Evolutionary conservation across 2,888 invertebrate species (phyloP).

Genomic region (Lithophane ornitopus): DNA sequence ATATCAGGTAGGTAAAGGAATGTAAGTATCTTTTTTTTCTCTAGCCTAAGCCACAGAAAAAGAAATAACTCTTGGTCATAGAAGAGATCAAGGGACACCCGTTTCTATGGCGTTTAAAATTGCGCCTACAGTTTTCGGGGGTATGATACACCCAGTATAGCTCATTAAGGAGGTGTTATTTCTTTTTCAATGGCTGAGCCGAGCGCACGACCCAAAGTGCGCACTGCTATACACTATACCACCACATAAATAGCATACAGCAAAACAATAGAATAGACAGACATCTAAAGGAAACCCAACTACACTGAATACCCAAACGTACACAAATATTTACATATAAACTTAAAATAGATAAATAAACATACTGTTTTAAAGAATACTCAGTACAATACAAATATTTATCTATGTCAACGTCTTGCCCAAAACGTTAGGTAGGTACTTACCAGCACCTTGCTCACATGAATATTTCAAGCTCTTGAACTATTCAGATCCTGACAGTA

Average conservation of each 20-base stretch:
- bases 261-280: slow-evolving; percentile 26
- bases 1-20: background rate
- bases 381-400: slow-evolving; percentile 13
- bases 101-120: background rate
- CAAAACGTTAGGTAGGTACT: slow-evolving; percentile 40
- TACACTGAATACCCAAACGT: slow-evolving; percentile 22
- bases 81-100: background rate
- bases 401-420: slow-evolving; percentile 28
- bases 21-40: slow-evolving; percentile 8
- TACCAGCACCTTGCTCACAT: slow-evolving; percentile 43
- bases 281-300: slow-evolving; percentile 21
- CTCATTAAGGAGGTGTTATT: background rate
- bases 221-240: slow-evolving; percentile 9
- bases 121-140: background rate
- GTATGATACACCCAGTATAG: background rate
- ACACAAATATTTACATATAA: slow-evolving; percentile 26
- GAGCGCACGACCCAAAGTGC: background rate
- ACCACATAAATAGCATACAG: slow-evolving; percentile 36
- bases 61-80: slow-evolving; percentile 5
- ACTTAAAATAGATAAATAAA: slow-evolving; percentile 16
- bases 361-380: slow-evolving; percentile 9
- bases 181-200: background rate
- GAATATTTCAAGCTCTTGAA: slow-evolving; percentile 42
- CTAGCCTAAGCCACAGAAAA: slow-evolving; percentile 12
- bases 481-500: slow-evolving; percentile 24